A percentile compares a stretch with the other conserved stretches of the same genome.
Evolutionary conservation across 2,888 invertebrate species (phyloP).

Genomic region (Phyto melanocephala): DNA sequence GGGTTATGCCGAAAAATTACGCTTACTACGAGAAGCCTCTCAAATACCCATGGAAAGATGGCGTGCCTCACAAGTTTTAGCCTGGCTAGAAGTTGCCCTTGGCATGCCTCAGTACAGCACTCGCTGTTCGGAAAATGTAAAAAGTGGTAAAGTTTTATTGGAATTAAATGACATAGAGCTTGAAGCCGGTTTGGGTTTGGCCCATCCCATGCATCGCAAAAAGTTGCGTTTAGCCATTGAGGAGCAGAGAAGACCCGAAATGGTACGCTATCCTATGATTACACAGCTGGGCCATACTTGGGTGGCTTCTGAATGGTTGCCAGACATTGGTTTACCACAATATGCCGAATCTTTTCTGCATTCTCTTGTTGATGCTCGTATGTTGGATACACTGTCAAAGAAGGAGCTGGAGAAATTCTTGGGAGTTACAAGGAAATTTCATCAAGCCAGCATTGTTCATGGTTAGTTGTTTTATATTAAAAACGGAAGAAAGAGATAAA

Average conservation of each 20-base stretch:
- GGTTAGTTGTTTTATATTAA: slow-evolving; percentile 81
- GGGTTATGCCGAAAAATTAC: slow-evolving; percentile 78
- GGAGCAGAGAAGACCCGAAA: slow-evolving; percentile 91
- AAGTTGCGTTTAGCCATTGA: slow-evolving; percentile 95
- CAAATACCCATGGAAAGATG: slow-evolving; percentile 92
- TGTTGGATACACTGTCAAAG: slow-evolving; percentile 94
- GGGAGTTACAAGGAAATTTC: slow-evolving; percentile 94
- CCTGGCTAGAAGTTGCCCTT: slow-evolving; percentile 95
- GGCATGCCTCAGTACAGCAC: slow-evolving; percentile 97
- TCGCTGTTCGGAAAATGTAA: slow-evolving; percentile 94
- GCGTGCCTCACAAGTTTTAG: slow-evolving; percentile 94
- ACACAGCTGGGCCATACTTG: slow-evolving; percentile 93
- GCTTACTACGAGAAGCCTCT: slow-evolving; percentile 87
- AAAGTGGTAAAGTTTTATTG: slow-evolving; percentile 96
- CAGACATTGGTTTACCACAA: slow-evolving; percentile 93
- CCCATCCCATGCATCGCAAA: slow-evolving; percentile 95
- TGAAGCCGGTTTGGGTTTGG: slow-evolving; percentile 93
- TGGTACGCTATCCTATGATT: slow-evolving; percentile 92
- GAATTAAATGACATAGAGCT: slow-evolving; percentile 94
- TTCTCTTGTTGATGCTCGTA: slow-evolving; percentile 94
- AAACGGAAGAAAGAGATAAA: too few relatives aligned
- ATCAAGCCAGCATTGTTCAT: slow-evolving; percentile 95
- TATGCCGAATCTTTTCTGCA: slow-evolving; percentile 93
- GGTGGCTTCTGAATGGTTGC: slow-evolving; percentile 96
- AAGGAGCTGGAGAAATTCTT: slow-evolving; percentile 96